phyloP scores from a whole-genome alignment of 2,797 vertebrate genomes.

The Rallus crepitans region DNA sequence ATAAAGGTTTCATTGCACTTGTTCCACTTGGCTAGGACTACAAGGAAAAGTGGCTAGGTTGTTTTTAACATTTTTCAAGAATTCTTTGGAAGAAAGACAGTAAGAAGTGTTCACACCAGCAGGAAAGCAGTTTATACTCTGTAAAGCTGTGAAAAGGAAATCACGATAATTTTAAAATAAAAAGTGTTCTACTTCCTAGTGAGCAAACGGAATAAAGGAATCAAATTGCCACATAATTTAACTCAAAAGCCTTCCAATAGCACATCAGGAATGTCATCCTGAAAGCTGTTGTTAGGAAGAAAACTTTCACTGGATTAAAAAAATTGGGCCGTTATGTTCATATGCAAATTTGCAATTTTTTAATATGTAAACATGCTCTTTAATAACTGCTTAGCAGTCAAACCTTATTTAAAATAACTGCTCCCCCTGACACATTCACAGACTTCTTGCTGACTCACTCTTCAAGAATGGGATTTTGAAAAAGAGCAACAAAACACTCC shows the following conservation, averaged over 20 bases:
- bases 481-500: slow-evolving; percentile 12
- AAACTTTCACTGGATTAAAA: background rate
- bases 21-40: slow-evolving; percentile 30
- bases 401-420: slow-evolving; percentile 35
- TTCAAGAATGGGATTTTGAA: slow-evolving; percentile 37
- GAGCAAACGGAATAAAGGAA: slow-evolving; percentile 2
- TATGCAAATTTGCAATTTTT: slow-evolving; percentile 2
- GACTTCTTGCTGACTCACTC: slow-evolving; percentile 63
- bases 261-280: background rate
- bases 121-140: slow-evolving; percentile 25
- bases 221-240: background rate
- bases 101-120: background rate
- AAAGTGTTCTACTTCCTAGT: slow-evolving; percentile 37
- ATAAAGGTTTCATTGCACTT: slow-evolving; percentile 56
- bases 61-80: slow-evolving; percentile 25
- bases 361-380: slow-evolving; percentile 30
- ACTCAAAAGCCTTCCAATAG: background rate
- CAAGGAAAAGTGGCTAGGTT: background rate
- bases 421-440: slow-evolving; percentile 24
- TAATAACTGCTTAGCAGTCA: slow-evolving; percentile 26
- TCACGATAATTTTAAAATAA: background rate
- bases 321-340: background rate
- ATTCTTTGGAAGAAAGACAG: slow-evolving; percentile 12
- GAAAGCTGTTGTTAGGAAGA: background rate
- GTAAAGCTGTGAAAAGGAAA: slow-evolving; percentile 41